Evolutionary conservation across 1,140 invertebrate genomes (phyloP).

Genomic region (Drosophila athabasca): DNA sequence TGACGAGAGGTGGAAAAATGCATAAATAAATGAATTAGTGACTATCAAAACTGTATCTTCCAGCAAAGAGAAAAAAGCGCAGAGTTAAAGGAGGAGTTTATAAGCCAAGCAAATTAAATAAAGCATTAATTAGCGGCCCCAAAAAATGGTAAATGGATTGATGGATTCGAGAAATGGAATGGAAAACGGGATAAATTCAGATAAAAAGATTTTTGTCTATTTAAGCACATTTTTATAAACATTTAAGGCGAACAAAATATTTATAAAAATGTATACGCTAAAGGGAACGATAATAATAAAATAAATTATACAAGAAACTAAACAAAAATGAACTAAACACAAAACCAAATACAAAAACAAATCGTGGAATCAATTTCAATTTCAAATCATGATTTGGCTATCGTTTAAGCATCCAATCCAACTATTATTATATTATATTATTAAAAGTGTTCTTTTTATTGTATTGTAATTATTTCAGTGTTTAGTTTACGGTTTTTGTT

Average conservation of each 20-base stretch:
- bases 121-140: slow-evolving; percentile 52
- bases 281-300: slow-evolving; percentile 74
- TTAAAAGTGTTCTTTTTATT: slow-evolving; percentile 19
- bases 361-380: slow-evolving; percentile 24
- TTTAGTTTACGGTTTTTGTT: slow-evolving; percentile 19
- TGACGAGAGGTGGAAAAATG: slow-evolving; percentile 39
- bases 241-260: slow-evolving; percentile 70
- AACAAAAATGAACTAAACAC: slow-evolving; percentile 31
- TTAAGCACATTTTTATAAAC: slow-evolving; percentile 82
- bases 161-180: slow-evolving; percentile 32
- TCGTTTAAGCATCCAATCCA: slow-evolving; percentile 6
- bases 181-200: slow-evolving; percentile 54
- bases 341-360: slow-evolving; percentile 15
- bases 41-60: slow-evolving; percentile 84
- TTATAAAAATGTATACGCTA: slow-evolving; percentile 81
- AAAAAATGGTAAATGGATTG: slow-evolving; percentile 27
- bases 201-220: slow-evolving; percentile 75
- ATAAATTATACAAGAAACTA: slow-evolving; percentile 71
- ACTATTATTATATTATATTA: slow-evolving; percentile 15
- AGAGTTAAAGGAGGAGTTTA: slow-evolving; percentile 62
- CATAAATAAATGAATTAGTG: slow-evolving; percentile 83
- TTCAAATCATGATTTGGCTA: slow-evolving; percentile 14
- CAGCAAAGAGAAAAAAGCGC: slow-evolving; percentile 78
- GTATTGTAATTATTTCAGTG: slow-evolving; percentile 16
- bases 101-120: slow-evolving; percentile 58